Conservation (phyloP, 1,140 invertebrate species). For the Chironomus tepperi region DNA sequence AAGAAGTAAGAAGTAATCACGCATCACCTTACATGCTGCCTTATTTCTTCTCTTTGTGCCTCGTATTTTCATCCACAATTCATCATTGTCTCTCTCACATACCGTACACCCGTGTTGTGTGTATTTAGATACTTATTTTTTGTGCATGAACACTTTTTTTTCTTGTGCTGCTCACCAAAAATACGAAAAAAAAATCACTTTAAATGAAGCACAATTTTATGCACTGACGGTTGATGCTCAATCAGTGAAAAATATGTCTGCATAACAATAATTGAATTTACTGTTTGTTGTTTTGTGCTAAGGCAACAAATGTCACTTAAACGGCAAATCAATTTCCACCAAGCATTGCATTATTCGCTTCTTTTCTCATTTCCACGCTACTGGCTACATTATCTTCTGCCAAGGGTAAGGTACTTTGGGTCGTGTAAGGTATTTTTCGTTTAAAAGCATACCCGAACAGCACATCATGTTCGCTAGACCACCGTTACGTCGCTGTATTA, state of each 20-base stretch:
- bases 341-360: background rate
- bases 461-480: too few relatives aligned
- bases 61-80: background rate
- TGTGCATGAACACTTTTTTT: background rate
- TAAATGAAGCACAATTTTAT: constrained; percentile 14
- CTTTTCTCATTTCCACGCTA: too few relatives aligned
- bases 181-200: background rate
- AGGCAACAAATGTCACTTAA: constrained; percentile 19
- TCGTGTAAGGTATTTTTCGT: too few relatives aligned
- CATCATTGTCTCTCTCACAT: constrained; percentile 22
- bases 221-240: constrained; percentile 14
- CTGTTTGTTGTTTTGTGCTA: background rate
- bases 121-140: background rate
- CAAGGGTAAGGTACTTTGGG: too few relatives aligned
- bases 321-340: constrained; percentile 15
- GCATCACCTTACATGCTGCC: background rate
- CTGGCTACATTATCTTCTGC: too few relatives aligned
- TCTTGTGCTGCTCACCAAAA: background rate
- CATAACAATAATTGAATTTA: constrained; percentile 8
- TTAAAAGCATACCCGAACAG: too few relatives aligned
- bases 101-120: too few relatives aligned
- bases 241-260: constrained; percentile 19
- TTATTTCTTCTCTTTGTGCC: background rate
- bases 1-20: background rate
- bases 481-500: too few relatives aligned